Base-by-base conservation (phyloP, 1,140 invertebrate species). In the Whitmania pigra region DNA sequence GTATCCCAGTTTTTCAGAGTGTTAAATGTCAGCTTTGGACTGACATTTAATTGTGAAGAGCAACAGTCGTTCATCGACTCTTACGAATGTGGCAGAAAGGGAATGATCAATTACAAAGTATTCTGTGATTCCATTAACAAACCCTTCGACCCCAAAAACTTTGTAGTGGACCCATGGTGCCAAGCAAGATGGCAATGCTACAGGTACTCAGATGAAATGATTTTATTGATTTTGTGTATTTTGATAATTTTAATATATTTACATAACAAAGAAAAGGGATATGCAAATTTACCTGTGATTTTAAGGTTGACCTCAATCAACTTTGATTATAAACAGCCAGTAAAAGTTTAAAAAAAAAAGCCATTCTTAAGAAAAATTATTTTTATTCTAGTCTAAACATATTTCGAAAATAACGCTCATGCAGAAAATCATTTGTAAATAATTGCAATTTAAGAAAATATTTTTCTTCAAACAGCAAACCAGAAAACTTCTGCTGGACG, bases 41-140 rank as follows among this genome's bases (percentile, higher is more conserved):
- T 63, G 57, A 63, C 57, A n/a, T 63, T 63, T 63, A 63, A 22
- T 25, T 25, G 22, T 63, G 57, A 63, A 63, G 57, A 63, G 20
- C 22, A 63, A 63, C 22, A 31, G 57, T 1, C 29, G 20, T 63
- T 63, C 22, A 63, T 63, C 29, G 57, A 63, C 11, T 15, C 22
- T 22, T 63, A 63, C 15, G 29, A 31, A 31, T 63, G 57, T 20
- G 57, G 22, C 22, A 22, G 29, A 63, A 13, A 0, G 7, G 57
- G 57, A 13, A 63, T 63, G 57, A 25, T 63, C 1, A 63, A 63
- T 31, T 63, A 63, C 57, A 63, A 63, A 31, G 1, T 25, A 11
- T 63, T 63, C 29, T 63, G 57, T 63, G 57, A 63, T 9, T 22
- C 22, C 22, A n/a, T 63, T 63, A 31, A 63, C 29, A 31, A 31